A percentile compares a stretch with the other conserved stretches of the same genome.
These are phyloP conservation scores for Cranoglanis bouderius DNA, from an alignment of 2,113 vertebrate species.

Conservation along the genomic window DNA sequence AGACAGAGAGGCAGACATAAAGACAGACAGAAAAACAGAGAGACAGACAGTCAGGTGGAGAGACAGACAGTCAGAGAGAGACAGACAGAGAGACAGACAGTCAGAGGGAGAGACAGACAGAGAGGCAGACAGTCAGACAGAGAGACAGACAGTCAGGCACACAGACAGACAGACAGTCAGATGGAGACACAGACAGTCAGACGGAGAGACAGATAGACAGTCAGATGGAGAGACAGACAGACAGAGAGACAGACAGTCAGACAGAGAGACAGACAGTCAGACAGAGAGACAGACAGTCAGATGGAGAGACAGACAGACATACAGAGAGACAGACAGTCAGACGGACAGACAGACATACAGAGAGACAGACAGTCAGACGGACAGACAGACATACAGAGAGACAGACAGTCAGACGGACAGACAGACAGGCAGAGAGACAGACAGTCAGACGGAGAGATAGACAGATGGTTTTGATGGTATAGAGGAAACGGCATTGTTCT, in stretches of 20 bases:
- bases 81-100: not conserved
- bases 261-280: not conserved
- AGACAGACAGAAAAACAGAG: not conserved
- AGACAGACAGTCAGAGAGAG: not conserved
- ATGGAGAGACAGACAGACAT: not conserved
- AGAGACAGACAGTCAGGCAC: no score
- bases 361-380: not conserved
- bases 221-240: no score
- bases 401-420: not conserved
- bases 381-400: not conserved
- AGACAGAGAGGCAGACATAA: not conserved
- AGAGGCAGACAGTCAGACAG: no score
- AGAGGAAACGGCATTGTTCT: not conserved
- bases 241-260: not conserved
- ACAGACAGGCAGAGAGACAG: not conserved
- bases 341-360: not conserved
- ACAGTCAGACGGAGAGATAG: not conserved
- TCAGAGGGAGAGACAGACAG: no score
- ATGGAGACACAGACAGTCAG: no score
- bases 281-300: not conserved
- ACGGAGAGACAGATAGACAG: no score
- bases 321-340: not conserved
- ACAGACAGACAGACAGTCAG: no score
- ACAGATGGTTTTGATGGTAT: not conserved
- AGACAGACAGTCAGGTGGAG: not conserved